Conservation (phyloP, 1,140 invertebrate species). For the Diprion similis region DNA sequence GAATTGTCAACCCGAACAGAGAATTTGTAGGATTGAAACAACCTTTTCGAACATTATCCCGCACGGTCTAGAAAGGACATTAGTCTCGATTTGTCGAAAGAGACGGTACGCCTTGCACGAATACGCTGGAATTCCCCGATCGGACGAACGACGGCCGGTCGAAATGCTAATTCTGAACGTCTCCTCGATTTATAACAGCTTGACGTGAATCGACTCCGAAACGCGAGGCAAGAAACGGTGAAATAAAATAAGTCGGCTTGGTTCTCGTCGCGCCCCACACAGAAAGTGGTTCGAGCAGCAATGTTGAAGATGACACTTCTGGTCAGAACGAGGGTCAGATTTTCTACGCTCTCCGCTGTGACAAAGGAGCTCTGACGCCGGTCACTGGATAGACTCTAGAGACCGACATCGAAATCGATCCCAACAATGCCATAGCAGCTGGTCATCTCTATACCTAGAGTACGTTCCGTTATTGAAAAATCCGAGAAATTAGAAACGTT, state of each 20-base stretch:
- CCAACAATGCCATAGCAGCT: background rate
- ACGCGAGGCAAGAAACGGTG: background rate
- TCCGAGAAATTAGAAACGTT: too few species aligned
- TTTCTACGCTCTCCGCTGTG: background rate
- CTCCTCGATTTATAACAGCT: background rate
- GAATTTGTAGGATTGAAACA: too few species aligned
- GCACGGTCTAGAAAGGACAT: conserved; percentile 42
- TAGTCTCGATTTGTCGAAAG: conserved; percentile 46
- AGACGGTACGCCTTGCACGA: conserved; percentile 39
- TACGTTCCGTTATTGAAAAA: too few species aligned
- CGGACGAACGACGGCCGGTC: background rate
- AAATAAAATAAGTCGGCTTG: background rate
- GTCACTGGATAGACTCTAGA: background rate
- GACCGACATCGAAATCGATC: background rate
- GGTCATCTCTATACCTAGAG: too few species aligned
- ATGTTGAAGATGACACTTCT: background rate
- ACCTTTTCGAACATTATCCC: too few species aligned
- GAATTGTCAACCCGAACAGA: too few species aligned
- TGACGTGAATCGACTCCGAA: background rate
- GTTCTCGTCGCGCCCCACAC: too few species aligned
- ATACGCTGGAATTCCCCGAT: background rate
- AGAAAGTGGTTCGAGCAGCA: too few species aligned
- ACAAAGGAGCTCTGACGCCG: background rate
- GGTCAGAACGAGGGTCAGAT: background rate
- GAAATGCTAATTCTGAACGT: conserved; percentile 1